A percentile compares a stretch with the other conserved stretches of the same genome.
Conservation (phyloP, 2,888 invertebrate genomes). For the Nomada ruficornis region DNA sequence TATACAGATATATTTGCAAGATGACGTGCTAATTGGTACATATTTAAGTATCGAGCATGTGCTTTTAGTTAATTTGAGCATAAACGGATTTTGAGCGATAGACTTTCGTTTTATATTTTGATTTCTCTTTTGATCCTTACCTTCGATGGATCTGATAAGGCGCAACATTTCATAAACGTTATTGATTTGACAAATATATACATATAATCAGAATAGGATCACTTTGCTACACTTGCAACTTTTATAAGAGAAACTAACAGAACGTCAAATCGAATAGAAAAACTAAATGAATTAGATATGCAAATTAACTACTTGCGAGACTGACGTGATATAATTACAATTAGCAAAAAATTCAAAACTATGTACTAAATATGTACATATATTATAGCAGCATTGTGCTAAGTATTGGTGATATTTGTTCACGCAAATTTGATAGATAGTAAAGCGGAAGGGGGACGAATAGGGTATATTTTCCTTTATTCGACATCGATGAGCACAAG, state of each 20-base stretch:
- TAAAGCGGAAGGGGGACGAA: not conserved
- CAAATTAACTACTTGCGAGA: no score
- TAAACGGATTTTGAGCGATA: no score
- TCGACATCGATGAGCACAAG: conserved; percentile 48
- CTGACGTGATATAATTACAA: no score
- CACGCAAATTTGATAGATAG: conserved; percentile 7
- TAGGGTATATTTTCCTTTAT: conserved; percentile 51
- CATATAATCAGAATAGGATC: not conserved
- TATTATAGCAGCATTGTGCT: no score
- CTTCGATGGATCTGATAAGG: not conserved
- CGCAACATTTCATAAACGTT: not conserved
- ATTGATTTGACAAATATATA: not conserved
- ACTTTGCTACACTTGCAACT: not conserved
- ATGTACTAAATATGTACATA: no score
- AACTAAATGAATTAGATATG: no score
- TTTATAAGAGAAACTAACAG: not conserved
- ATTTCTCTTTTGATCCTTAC: not conserved
- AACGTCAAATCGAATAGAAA: no score
- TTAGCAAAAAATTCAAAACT: no score
- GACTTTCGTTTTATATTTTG: not conserved
- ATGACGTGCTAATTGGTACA: no score
- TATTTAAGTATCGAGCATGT: no score
- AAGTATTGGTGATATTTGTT: not conserved
- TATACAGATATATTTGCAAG: no score
- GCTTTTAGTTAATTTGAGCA: no score